Conservation (phyloP, 1,140 invertebrate genomes). For the Bombus fervidus region DNA sequence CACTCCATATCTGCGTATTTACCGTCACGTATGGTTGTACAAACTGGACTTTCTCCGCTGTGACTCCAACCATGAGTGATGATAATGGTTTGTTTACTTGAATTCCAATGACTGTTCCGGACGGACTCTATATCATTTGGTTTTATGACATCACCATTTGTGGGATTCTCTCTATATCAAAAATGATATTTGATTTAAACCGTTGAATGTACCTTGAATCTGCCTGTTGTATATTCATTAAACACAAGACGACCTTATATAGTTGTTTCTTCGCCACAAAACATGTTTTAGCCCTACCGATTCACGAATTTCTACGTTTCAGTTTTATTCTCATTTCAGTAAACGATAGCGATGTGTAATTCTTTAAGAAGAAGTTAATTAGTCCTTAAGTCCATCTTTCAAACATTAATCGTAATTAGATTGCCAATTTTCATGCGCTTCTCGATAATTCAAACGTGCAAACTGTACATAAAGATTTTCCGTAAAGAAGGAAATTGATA, state of each 20-base stretch:
- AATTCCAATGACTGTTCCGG: conserved; percentile 17
- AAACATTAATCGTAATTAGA: no score
- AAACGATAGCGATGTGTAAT: no score
- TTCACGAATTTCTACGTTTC: no score
- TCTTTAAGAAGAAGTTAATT: no score
- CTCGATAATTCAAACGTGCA: no score
- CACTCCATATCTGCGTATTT: background rate
- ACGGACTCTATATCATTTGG: background rate
- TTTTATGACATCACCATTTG: background rate
- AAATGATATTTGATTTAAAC: fast-evolving
- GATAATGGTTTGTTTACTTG: conserved; percentile 48
- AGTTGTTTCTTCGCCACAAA: fast-evolving
- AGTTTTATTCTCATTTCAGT: no score
- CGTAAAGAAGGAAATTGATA: background rate
- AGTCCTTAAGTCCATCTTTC: no score
- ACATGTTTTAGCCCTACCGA: fast-evolving
- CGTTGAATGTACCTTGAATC: fast-evolving
- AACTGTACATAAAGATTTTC: background rate
- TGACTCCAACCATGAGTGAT: conserved; percentile 69
- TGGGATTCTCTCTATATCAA: conserved; percentile 35
- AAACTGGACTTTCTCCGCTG: no score
- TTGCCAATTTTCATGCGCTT: no score
- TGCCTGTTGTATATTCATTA: no score
- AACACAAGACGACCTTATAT: fast-evolving
- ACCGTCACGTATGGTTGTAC: conserved; percentile 59